Conservation (phyloP, 1,140 invertebrate species). For the Thrips palmi region DNA sequence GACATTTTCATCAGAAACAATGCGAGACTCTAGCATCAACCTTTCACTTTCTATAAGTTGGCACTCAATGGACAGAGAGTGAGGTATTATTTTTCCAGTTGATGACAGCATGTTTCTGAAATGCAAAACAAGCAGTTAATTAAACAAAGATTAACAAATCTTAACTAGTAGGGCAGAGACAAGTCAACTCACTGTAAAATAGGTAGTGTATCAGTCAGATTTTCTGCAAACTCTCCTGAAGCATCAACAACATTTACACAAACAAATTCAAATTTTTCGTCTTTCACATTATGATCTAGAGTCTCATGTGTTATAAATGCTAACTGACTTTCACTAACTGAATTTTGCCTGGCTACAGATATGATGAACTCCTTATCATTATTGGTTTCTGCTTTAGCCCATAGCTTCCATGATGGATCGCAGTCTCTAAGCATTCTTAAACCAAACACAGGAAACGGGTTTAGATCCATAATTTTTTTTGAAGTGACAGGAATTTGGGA, state of each 20-base stretch:
- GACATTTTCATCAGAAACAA: too few species aligned
- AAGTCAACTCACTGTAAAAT: conserved; percentile 7
- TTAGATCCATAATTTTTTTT: conserved; percentile 20
- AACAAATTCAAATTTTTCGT: conserved; percentile 6
- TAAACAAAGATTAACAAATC: conserved; percentile 1
- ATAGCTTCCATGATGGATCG: conserved; percentile 17
- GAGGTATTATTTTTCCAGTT: conserved; percentile 24
- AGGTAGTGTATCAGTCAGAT: not conserved
- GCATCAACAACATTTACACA: conserved; percentile 15
- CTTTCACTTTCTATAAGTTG: conserved; percentile 20
- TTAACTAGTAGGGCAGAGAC: not conserved
- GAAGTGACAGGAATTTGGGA: conserved; percentile 12
- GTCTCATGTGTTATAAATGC: conserved; percentile 15
- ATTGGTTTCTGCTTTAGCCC: conserved; percentile 18
- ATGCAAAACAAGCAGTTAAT: conserved; percentile 14
- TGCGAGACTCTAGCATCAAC: too few species aligned
- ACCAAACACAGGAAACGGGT: conserved; percentile 23
- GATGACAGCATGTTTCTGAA: conserved; percentile 17
- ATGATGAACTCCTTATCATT: conserved; percentile 13
- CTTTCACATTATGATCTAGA: conserved; percentile 18
- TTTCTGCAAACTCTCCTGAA: conserved; percentile 21
- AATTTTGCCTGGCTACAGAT: conserved; percentile 17
- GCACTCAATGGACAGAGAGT: conserved; percentile 20
- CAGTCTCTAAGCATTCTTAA: conserved; percentile 19
- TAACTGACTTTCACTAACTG: conserved; percentile 17